Conservation (phyloP, 2,797 vertebrate species). For the Chromobotia macracanthus region DNA sequence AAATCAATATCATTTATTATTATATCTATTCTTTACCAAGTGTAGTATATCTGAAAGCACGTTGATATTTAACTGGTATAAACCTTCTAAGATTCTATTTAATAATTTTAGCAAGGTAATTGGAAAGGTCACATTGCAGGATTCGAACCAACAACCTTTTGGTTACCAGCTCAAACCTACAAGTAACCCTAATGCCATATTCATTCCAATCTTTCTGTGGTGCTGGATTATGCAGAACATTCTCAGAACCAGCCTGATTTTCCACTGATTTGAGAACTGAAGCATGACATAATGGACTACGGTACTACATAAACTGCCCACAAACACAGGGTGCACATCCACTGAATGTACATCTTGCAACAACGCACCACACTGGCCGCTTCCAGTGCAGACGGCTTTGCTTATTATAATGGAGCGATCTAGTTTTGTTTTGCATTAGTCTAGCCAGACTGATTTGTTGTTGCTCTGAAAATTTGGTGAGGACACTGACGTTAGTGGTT, state of each 20-base stretch:
- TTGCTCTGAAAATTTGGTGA: not conserved
- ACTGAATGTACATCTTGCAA: not conserved
- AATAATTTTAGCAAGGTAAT: not conserved
- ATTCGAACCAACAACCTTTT: not conserved
- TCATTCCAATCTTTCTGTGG: not conserved
- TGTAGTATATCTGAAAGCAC: not conserved
- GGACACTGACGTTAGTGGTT: slow-evolving; percentile 20
- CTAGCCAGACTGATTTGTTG: not conserved
- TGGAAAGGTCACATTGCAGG: too few species aligned
- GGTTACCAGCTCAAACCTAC: not conserved
- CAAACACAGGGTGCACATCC: slow-evolving; percentile 1
- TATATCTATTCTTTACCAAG: not conserved
- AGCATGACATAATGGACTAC: not conserved
- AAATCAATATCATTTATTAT: not conserved
- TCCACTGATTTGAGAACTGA: too few species aligned
- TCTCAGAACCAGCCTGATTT: not conserved
- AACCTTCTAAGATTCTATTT: too few species aligned
- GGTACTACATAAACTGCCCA: not conserved
- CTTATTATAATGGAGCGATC: not conserved
- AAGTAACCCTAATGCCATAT: not conserved
- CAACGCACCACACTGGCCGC: not conserved
- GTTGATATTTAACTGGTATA: not conserved
- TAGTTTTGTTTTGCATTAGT: slow-evolving; percentile 5
- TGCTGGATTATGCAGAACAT: not conserved
- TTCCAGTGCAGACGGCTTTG: not conserved